Base-by-base conservation (phyloP, 2,113 vertebrate genomes). In the Callopanchax toddi region DNA sequence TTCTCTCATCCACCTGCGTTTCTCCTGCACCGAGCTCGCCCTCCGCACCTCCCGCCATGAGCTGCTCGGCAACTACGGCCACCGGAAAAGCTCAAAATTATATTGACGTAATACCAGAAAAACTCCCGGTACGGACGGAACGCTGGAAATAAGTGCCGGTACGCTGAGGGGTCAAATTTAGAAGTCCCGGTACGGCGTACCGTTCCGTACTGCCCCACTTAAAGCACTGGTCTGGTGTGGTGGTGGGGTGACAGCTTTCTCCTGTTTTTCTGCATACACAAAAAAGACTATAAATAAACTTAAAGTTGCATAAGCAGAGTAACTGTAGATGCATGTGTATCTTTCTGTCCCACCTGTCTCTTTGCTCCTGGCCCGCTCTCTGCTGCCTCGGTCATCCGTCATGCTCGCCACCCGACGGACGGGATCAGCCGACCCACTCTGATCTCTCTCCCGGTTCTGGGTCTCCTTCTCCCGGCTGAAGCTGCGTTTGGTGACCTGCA, bases 381-480 rank as follows among this genome's bases (percentile, higher is more conserved):
- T 86, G 73, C 93, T 95, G 11, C 85, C 71, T 25, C 78, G 32
- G 44, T 67, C 92, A 13, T 98, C 96, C 0, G 94, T 94, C 93
- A 96, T 94, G 82, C 96, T 98, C 0, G 95, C 89, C 6, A 95
- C 95, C 18, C 96, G 92, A 22, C 95, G 94, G 44, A 98, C 89
- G 0, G 91, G 88, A 67, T 96, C 95, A 0, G 89, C 85, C 2
- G 94, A 90, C 0, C 92, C 87, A 1, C 92, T 92, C 59, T 93
- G 93, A 46, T 96, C 96, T 36, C 93, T 82, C 75, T 97, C 96
- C 54, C 94, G 85, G 79, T 94, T 94, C 20, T 92, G 83, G 68
- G 95, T 95, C 9, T 96, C 94, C 0, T 93, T 91, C 66, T 99
- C 97, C 37, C 96, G 95, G 84, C 96, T 98, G 85, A 95, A 99